Conservation (phyloP, 2,113 vertebrate species). For the Ginglymostoma cirratum region DNA sequence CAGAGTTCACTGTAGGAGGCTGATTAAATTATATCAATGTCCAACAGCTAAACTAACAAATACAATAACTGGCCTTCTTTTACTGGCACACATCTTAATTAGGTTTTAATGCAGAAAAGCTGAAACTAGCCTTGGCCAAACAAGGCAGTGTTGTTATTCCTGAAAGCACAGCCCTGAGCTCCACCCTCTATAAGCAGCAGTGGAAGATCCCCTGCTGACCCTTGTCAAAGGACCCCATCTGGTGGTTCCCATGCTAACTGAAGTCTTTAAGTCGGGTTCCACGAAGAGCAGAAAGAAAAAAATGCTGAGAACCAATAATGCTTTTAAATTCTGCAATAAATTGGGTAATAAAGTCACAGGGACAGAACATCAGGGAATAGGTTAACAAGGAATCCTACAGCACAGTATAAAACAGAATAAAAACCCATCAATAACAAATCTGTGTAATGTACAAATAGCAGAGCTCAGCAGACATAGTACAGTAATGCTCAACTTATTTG, state of each 20-base stretch:
- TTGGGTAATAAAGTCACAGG: constrained; percentile 43
- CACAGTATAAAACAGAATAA: background rate
- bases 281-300: constrained; percentile 41
- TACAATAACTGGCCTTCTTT: constrained; percentile 73
- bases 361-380: no score
- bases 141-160: constrained; percentile 54
- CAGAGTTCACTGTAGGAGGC: constrained; percentile 50
- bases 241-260: constrained; percentile 67
- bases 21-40: constrained; percentile 60
- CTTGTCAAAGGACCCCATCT: constrained; percentile 81
- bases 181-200: constrained; percentile 37
- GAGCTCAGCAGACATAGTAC: background rate
- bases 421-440: background rate
- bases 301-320: constrained; percentile 44
- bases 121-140: constrained; percentile 59
- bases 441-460: background rate
- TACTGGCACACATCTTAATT: constrained; percentile 84
- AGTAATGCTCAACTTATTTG: no score
- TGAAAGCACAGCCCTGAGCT: constrained; percentile 42
- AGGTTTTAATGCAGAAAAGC: constrained; percentile 88
- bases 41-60: constrained; percentile 72
- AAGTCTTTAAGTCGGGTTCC: constrained; percentile 41
- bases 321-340: constrained; percentile 43
- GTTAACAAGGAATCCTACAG: background rate
- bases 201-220: constrained; percentile 65